Base-by-base conservation (phyloP, 2,888 invertebrate species). In the Orgyia antiqua region DNA sequence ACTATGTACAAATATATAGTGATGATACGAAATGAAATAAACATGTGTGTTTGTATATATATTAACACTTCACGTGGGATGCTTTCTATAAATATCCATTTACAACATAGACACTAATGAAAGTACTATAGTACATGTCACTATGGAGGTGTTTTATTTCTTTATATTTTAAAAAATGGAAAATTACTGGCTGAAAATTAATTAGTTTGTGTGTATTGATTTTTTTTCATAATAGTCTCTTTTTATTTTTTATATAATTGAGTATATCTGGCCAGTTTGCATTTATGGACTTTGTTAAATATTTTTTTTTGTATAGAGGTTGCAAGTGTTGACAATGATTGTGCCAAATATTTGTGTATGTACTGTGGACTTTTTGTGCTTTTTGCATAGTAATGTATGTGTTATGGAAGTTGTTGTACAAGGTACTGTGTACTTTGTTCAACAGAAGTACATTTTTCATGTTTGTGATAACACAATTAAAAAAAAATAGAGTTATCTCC, bases 21-120 rank as follows among this genome's bases (percentile, higher is more conserved):
- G 45, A n/a, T n/a, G 36, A 39, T 48, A 32, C 34, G 29, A 42
- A 42, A 39, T 45, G 29, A 39, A 42, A 36, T 42, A 42, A 34
- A 43, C 41, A 55, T 36, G 46, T 40, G 30, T 56, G 45, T 58
- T 55, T 64, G 54, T 57, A 58, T 52, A 42, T 62, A 51, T 31
- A 27, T 62, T 56, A 57, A 58, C 56, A 42, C 64, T 66, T 76
- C 73, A 76, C 55, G 72, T 79, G 74, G 71, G 74, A 62, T 68
- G 74, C 35, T 54, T 53, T 72, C 82, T 83, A 83, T 65, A 73
- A 77, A 80, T 83, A 83, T 58, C 70, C 56, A 54, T 48, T 68
- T 62, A 68, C 71, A 67, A 65, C 53, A 51, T 46, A 52, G 47
- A 51, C 42, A 31, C 31, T 28, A 46, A 42, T 46, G 46, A 38